These are phyloP conservation scores for Ceratosolen fusciceps DNA, from an alignment of 1,140 invertebrate species.

Conservation along the genomic window DNA sequence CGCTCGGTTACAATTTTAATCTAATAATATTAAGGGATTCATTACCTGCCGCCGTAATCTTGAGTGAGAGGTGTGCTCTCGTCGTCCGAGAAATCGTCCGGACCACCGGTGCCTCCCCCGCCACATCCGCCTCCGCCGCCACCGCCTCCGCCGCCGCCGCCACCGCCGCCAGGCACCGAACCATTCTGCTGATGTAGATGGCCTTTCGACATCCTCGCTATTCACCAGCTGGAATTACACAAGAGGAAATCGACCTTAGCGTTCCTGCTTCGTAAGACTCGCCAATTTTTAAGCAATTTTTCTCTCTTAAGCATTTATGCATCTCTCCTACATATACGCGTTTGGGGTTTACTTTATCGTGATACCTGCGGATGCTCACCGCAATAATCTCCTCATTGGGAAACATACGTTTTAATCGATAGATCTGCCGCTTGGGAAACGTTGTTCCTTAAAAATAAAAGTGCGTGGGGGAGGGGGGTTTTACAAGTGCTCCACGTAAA, in stretches of 20 bases:
- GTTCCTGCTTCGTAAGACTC: background rate
- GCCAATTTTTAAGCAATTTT: background rate
- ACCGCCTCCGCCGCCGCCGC: constrained; percentile 75
- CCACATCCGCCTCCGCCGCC: constrained; percentile 73
- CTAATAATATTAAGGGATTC: background rate
- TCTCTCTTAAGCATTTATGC: too few relatives aligned
- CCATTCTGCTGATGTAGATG: constrained; percentile 69
- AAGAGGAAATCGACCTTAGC: constrained; percentile 2
- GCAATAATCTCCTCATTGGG: background rate
- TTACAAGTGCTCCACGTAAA: too few relatives aligned
- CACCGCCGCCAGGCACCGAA: constrained; percentile 76
- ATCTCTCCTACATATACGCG: too few relatives aligned
- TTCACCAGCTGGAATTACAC: constrained; percentile 41
- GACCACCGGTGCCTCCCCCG: constrained; percentile 74
- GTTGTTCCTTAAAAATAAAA: too few relatives aligned
- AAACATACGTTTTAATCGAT: too few relatives aligned
- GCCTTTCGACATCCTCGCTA: constrained; percentile 64
- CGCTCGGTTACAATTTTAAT: background rate
- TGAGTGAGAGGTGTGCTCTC: constrained; percentile 87
- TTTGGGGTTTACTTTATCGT: too few relatives aligned
- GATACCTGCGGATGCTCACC: background rate
- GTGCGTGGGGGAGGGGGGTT: too few relatives aligned
- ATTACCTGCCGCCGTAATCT: constrained; percentile 88
- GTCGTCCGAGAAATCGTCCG: constrained; percentile 86
- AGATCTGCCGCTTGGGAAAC: too few relatives aligned